A percentile compares a stretch with the other conserved stretches of the same genome.
Conservation (phyloP, 2,113 vertebrate genomes). For the Numida meleagris region DNA sequence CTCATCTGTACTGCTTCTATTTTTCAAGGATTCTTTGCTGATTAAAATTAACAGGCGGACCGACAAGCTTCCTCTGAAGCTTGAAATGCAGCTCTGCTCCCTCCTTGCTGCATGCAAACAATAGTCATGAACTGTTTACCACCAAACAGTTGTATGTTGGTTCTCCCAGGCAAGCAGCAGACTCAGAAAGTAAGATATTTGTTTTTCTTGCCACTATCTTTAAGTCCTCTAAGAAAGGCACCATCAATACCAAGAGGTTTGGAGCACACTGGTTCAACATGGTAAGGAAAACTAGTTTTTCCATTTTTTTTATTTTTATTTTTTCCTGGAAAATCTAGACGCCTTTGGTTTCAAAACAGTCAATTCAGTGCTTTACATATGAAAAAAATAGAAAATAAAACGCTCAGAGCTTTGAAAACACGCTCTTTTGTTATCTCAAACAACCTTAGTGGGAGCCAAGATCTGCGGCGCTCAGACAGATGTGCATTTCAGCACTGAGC, state of each 20-base stretch:
- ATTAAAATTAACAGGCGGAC: background rate
- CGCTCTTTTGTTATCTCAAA: slow-evolving; percentile 23
- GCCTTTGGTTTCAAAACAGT: background rate
- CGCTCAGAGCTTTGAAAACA: background rate
- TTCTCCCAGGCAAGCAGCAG: background rate
- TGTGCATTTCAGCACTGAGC: slow-evolving; percentile 59
- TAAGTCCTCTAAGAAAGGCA: background rate
- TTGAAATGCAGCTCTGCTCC: background rate
- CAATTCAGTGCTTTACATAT: background rate
- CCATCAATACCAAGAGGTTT: background rate
- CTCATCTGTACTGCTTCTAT: background rate
- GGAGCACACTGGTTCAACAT: fast-evolving
- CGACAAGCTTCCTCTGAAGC: background rate
- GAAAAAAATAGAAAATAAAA: background rate
- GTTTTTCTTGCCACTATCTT: background rate
- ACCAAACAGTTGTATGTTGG: background rate
- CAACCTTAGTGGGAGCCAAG: slow-evolving; percentile 27
- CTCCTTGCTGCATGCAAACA: background rate
- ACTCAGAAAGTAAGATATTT: background rate
- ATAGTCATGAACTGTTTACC: background rate
- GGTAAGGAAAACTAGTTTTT: background rate
- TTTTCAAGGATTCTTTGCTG: background rate
- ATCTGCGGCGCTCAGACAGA: slow-evolving; percentile 51
- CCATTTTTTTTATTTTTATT: background rate
- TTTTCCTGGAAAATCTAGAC: background rate